phyloP scores from a whole-genome alignment of 2,888 invertebrate species.

The Drymonia ruficornis region DNA sequence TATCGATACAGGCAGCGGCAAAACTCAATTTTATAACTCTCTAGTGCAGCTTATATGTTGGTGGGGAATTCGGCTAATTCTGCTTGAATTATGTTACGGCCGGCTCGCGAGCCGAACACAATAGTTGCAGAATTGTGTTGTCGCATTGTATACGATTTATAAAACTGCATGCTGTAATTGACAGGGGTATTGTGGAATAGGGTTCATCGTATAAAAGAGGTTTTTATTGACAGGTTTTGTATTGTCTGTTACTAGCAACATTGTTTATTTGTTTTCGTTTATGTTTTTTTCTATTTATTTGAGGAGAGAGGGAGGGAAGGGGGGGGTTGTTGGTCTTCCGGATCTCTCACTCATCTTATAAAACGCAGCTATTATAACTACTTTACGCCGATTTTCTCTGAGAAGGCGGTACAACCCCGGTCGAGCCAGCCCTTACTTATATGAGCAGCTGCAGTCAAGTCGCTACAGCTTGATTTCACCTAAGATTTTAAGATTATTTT shows the following conservation, averaged over 20 bases:
- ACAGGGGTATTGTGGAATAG: slow-evolving; percentile 8
- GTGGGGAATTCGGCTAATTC: slow-evolving; percentile 38
- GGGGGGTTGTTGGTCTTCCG: no score
- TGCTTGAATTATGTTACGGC: slow-evolving; percentile 36
- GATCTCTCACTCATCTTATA: no score
- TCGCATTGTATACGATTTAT: slow-evolving; percentile 15
- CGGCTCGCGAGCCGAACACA: not conserved
- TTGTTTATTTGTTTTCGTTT: not conserved
- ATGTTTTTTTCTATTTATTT: no score
- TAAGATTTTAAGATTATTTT: no score
- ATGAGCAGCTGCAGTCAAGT: no score
- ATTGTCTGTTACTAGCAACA: not conserved
- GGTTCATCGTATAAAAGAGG: not conserved
- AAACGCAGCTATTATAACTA: no score
- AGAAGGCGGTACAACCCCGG: no score
- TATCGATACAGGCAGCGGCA: not conserved
- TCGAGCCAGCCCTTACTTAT: no score
- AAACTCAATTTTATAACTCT: not conserved
- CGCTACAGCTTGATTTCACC: no score
- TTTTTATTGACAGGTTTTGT: not conserved
- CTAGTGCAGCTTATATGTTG: slow-evolving; percentile 33
- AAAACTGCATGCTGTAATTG: slow-evolving; percentile 22
- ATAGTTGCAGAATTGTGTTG: slow-evolving; percentile 8
- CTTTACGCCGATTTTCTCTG: no score
- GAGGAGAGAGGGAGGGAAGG: no score